Conservation (phyloP, 2,888 invertebrate genomes). For the Urechis unicinctus region DNA sequence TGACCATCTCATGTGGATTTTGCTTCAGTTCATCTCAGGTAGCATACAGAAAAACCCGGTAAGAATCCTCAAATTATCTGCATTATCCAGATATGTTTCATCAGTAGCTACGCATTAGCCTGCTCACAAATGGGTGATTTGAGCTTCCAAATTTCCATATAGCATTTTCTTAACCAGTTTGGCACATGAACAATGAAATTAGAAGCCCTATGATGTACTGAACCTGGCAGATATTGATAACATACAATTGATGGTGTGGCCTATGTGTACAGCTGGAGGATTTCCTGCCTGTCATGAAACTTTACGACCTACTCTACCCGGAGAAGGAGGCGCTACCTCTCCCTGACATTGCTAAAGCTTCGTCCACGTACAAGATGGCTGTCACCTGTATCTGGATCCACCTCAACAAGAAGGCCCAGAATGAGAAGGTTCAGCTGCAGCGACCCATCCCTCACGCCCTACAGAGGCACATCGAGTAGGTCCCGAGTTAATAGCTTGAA, state of each 20-base stretch:
- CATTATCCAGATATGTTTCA: too few relatives aligned
- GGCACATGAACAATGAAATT: too few relatives aligned
- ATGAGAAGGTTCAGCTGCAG: conserved; percentile 71
- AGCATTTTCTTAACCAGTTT: too few relatives aligned
- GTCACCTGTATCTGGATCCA: conserved; percentile 96
- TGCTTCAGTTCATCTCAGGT: conserved; percentile 93
- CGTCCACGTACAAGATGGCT: conserved; percentile 85
- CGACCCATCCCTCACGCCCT: conserved; percentile 73
- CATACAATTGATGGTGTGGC: too few relatives aligned
- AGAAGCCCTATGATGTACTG: too few relatives aligned
- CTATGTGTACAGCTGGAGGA: conserved; percentile 66
- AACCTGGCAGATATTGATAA: too few relatives aligned
- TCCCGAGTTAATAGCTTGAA: background rate
- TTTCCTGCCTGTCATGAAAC: conserved; percentile 79
- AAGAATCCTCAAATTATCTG: conserved; percentile 40
- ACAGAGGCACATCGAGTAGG: conserved; percentile 53
- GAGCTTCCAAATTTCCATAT: too few relatives aligned
- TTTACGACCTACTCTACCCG: conserved; percentile 87
- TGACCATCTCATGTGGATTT: conserved; percentile 98
- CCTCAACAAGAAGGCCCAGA: conserved; percentile 79
- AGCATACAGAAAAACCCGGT: conserved; percentile 90
- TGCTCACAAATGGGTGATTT: too few relatives aligned
- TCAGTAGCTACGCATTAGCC: too few relatives aligned
- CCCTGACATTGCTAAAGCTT: conserved; percentile 79
- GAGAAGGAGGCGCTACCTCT: conserved; percentile 81